phyloP scores from a whole-genome alignment of 1,140 invertebrate species.

The Patella vulgata region DNA sequence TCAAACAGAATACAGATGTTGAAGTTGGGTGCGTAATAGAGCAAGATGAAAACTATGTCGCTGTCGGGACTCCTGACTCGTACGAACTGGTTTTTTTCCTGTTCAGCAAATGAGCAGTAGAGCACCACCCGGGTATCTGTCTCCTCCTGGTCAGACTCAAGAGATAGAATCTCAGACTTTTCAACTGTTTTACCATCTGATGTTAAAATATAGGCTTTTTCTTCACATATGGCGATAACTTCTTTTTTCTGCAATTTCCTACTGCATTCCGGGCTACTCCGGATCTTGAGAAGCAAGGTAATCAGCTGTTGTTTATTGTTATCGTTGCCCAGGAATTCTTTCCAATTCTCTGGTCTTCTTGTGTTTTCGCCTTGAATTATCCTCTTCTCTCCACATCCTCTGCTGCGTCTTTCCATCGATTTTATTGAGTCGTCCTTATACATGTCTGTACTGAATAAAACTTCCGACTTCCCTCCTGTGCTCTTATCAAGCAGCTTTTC shows the following conservation, averaged over 20 bases:
- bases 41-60: constrained; percentile 30
- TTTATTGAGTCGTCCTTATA: constrained; percentile 3
- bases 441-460: background rate
- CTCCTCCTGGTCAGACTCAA: constrained; percentile 19
- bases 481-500: constrained; percentile 3
- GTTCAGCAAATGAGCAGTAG: constrained; percentile 13
- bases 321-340: constrained; percentile 30
- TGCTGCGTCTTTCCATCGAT: constrained; percentile 7
- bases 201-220: background rate
- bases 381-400: constrained; percentile 6
- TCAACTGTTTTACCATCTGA: background rate
- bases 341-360: constrained; percentile 25
- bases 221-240: constrained; percentile 20
- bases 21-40: constrained; percentile 19
- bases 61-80: constrained; percentile 22
- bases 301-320: constrained; percentile 31
- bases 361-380: constrained; percentile 23
- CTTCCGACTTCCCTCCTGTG: background rate
- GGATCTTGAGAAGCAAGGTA: constrained; percentile 8
- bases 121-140: constrained; percentile 29
- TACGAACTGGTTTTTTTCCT: constrained; percentile 9
- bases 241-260: constrained; percentile 9
- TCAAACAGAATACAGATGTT: constrained; percentile 23
- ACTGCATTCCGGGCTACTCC: constrained; percentile 16
- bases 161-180: background rate